Evolutionary conservation across 2,113 vertebrate species (phyloP).

Genomic region (Prolemur simus): DNA sequence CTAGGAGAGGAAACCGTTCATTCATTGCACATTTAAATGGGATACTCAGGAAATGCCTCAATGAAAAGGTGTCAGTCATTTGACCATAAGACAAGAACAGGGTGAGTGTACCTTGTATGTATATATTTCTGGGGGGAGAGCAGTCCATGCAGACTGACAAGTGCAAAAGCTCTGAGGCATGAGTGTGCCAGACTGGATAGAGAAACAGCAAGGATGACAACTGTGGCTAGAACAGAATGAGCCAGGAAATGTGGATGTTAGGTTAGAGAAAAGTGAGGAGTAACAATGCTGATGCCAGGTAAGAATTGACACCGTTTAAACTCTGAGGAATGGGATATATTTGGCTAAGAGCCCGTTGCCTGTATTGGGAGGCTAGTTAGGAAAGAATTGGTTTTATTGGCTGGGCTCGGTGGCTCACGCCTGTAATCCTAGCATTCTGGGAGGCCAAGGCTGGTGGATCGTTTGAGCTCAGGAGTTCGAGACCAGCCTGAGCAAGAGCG

Average conservation of each 20-base stretch:
- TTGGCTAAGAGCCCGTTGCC: not conserved
- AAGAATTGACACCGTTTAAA: not conserved
- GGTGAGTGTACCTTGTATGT: not conserved
- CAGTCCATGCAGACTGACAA: not conserved
- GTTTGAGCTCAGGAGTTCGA: no score
- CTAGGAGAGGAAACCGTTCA: not conserved
- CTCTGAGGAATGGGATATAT: not conserved
- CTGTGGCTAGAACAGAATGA: not conserved
- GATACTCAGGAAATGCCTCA: not conserved
- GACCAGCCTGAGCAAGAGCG: no score
- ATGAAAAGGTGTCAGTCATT: not conserved
- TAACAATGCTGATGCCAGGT: not conserved
- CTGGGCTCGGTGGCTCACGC: no score
- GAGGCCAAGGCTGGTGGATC: no score
- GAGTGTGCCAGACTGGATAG: not conserved
- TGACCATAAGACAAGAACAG: slow-evolving; percentile 21
- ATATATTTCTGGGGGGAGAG: not conserved
- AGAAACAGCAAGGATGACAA: not conserved
- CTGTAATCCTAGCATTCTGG: no score
- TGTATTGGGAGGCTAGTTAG: not conserved
- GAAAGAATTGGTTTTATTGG: not conserved
- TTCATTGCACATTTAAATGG: not conserved
- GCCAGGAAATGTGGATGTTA: not conserved
- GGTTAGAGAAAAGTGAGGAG: not conserved
- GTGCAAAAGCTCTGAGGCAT: not conserved